phyloP scores from a whole-genome alignment of 2,113 vertebrate species.

The Antigone vipio region DNA sequence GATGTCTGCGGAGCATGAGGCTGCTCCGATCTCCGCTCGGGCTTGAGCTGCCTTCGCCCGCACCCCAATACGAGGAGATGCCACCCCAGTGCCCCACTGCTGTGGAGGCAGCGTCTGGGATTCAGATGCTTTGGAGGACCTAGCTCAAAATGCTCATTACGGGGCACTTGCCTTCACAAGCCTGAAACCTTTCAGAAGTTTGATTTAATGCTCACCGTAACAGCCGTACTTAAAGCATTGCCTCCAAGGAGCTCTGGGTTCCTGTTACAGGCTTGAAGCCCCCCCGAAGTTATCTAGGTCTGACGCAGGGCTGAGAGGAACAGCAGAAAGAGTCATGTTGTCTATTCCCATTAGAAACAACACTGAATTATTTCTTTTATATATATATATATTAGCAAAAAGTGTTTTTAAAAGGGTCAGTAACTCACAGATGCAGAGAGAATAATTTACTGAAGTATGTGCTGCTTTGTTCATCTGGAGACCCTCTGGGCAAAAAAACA shows the following conservation, averaged over 20 bases:
- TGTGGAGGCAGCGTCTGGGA: background rate
- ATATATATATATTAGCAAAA: background rate
- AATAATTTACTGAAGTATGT: constrained; percentile 57
- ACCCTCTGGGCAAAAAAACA: constrained; percentile 51
- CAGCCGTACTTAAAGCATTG: background rate
- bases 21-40: background rate
- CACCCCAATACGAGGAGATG: background rate
- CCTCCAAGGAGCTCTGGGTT: background rate
- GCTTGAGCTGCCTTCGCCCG: background rate
- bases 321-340: constrained; percentile 9
- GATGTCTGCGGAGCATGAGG: fast-evolving
- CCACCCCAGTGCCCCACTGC: background rate
- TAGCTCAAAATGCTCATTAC: background rate
- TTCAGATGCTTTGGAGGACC: background rate
- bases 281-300: background rate
- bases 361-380: background rate
- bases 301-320: background rate
- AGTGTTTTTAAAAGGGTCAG: constrained; percentile 58
- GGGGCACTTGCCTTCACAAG: background rate
- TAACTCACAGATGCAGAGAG: constrained; percentile 63
- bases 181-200: background rate
- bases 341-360: constrained; percentile 58
- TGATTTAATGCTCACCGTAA: background rate
- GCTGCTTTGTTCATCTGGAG: constrained; percentile 50
- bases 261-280: background rate